These are phyloP conservation scores for Dynastes maya DNA, from an alignment of 2,888 invertebrate genomes.

Conservation along the genomic window DNA sequence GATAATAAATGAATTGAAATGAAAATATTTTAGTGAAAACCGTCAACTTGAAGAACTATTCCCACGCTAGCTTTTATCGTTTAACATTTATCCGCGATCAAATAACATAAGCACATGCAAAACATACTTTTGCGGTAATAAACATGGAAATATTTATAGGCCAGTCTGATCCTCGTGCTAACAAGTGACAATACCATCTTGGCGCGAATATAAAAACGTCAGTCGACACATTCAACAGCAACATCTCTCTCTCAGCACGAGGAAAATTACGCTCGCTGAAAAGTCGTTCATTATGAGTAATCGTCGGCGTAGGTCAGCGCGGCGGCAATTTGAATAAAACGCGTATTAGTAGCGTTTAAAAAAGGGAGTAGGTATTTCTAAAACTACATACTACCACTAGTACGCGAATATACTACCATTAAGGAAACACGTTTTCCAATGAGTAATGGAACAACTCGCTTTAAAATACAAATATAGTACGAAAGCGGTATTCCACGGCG, in stretches of 20 bases:
- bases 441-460: constrained; percentile 37
- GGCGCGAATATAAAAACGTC: constrained; percentile 7
- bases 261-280: constrained; percentile 40
- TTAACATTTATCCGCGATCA: too few relatives aligned
- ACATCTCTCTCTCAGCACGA: constrained; percentile 29
- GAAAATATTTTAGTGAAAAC: too few relatives aligned
- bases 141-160: constrained; percentile 12
- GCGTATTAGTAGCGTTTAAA: constrained; percentile 30
- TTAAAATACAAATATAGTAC: constrained; percentile 36
- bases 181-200: neutral
- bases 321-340: constrained; percentile 38
- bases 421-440: constrained; percentile 37
- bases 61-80: too few relatives aligned
- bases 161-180: neutral
- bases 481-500: too few relatives aligned
- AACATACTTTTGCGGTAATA: neutral
- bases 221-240: neutral
- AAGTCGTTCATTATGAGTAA: constrained; percentile 41
- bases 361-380: constrained; percentile 20
- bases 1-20: too few relatives aligned
- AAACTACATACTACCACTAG: neutral
- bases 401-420: constrained; percentile 20
- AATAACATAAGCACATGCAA: too few relatives aligned
- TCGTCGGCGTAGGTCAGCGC: constrained; percentile 23
- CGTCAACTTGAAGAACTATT: too few relatives aligned